Evolutionary conservation across 2,797 vertebrate genomes (phyloP).

Genomic region (Sebastes diploproa): DNA sequence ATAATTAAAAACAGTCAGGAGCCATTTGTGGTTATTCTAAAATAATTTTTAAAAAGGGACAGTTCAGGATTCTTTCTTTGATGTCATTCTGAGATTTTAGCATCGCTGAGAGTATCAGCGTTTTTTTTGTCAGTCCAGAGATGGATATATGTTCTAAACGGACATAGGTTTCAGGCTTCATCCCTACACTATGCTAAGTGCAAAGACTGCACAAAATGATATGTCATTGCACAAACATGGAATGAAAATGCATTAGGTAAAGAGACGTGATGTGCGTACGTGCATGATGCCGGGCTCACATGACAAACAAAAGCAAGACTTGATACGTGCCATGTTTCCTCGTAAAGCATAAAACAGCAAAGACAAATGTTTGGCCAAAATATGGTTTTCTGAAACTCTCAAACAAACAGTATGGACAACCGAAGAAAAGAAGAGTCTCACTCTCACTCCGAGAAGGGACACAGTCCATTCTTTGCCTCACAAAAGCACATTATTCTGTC

Average conservation of each 20-base stretch:
- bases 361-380: slow-evolving; percentile 22
- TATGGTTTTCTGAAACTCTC: slow-evolving; percentile 74
- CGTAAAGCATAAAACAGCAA: slow-evolving; percentile 70
- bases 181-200: background rate
- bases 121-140: background rate
- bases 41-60: background rate
- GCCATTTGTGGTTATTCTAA: background rate
- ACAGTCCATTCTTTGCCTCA: slow-evolving; percentile 85
- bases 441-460: slow-evolving; percentile 78
- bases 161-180: background rate
- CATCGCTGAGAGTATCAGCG: background rate
- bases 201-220: background rate
- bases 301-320: slow-evolving; percentile 34
- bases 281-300: slow-evolving; percentile 85
- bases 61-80: background rate
- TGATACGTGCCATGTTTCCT: background rate
- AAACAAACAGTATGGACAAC: slow-evolving; percentile 58
- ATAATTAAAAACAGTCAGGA: slow-evolving; percentile 20
- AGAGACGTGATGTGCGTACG: slow-evolving; percentile 86
- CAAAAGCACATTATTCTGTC: slow-evolving; percentile 91
- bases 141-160: background rate
- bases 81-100: slow-evolving; percentile 5
- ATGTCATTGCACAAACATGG: background rate
- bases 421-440: slow-evolving; percentile 82
- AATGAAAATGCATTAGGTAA: slow-evolving; percentile 77